Evolutionary conservation across 2,888 invertebrate genomes (phyloP).

Genomic region (Keiferia lycopersicella): DNA sequence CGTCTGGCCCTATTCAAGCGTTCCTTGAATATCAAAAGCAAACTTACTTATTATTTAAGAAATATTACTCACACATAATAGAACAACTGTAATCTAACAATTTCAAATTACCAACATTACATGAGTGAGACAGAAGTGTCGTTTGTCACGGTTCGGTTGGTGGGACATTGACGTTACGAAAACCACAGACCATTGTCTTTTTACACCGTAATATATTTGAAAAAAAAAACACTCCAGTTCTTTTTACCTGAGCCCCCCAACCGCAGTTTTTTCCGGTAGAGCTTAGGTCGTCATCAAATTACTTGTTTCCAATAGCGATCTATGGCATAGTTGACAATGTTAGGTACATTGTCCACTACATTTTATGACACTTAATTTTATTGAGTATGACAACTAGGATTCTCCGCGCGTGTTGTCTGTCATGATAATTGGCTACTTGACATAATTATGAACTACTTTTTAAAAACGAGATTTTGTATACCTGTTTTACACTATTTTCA

Average conservation of each 20-base stretch:
- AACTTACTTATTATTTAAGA: neutral
- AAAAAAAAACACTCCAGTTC: conserved; percentile 19
- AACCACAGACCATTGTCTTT: conserved; percentile 71
- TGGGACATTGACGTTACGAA: conserved; percentile 71
- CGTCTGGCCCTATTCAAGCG: too few relatives aligned
- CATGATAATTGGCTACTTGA: too few relatives aligned
- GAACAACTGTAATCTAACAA: conserved; percentile 17
- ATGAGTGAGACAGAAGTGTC: conserved; percentile 43
- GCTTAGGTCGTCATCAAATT: neutral
- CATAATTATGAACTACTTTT: too few relatives aligned
- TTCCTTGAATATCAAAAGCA: too few relatives aligned
- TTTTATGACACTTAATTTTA: too few relatives aligned
- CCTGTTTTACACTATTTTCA: too few relatives aligned
- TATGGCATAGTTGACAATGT: too few relatives aligned
- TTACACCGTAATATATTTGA: conserved; percentile 29
- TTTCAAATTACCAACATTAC: conserved; percentile 35
- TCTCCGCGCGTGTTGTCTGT: too few relatives aligned
- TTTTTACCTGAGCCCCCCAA: conserved; percentile 21
- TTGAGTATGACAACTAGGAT: too few relatives aligned
- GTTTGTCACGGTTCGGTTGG: conserved; percentile 59
- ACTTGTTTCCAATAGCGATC: neutral
- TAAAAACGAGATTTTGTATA: too few relatives aligned
- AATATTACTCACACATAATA: conserved; percentile 4
- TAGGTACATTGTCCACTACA: too few relatives aligned
- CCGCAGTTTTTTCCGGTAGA: neutral